Evolutionary conservation across 2,113 vertebrate genomes (phyloP), one percentile per base, ranked within the genome.

Genomic region (Erpornis zantholeuca): DNA sequence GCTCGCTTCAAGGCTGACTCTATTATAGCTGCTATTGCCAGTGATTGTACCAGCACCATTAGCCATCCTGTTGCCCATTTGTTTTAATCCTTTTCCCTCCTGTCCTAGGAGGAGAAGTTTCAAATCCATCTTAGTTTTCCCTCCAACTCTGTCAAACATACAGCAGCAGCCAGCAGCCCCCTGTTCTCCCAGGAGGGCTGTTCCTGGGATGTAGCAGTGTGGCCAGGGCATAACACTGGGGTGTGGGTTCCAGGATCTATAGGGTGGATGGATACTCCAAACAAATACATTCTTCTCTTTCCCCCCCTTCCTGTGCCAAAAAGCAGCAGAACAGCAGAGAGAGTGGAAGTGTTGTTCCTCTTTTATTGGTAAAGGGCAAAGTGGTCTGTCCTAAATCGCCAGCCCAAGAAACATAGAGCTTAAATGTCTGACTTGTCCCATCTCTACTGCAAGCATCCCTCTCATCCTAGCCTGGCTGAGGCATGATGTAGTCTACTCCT

Each of bases 1-100:
- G 70, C 63, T 95, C 0, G 15, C 95, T 96, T 72, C 81, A 87
- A 95, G 94, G 94, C 84, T 90, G 77, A 87, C 66, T 92, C 70
- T 70, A 57, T 96, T 92, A 95, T 75, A 70, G 59, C 35, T 63
- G 38, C 59, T 91, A 47, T 75, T 69, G 75, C 73, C 45, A 52
- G 33, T 72, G 84, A 94, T 59, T 57, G 71, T 73, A 90, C 54
- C 47, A 70, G 60, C 2, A 16, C 84, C 90, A 76, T 85, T 82
- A 90, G 36, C 82, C n/a, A 59, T 31, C 81, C 72, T 72, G 50
- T 66, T 80, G 66, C 47, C 53, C 59, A 82, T 96, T 94, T 94
- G 59, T 96, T 90, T 66, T 73, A 75, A 73, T 79, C 54, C 80
- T 82, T 88, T 87, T 71, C 36, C 47, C 42, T 85, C 50, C 36